Conservation (phyloP, 2,888 invertebrate genomes). For the Chrysodeixis includens region DNA sequence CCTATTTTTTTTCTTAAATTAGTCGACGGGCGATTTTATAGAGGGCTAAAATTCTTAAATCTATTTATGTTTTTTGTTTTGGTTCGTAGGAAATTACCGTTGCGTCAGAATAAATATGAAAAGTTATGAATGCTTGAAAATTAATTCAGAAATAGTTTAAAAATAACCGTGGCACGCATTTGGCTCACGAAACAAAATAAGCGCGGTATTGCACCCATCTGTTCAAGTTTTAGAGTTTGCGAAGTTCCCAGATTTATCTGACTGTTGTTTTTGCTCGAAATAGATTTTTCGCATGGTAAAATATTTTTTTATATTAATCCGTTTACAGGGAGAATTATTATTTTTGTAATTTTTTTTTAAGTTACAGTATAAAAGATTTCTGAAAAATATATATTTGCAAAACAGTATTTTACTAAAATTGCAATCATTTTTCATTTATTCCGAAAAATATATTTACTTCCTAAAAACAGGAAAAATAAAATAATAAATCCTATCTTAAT, state of each 20-base stretch:
- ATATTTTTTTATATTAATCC: not conserved
- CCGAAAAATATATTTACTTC: too few relatives aligned
- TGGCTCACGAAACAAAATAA: conserved; percentile 46
- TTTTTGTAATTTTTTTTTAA: not conserved
- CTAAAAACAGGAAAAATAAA: too few relatives aligned
- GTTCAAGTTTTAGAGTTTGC: conserved; percentile 45
- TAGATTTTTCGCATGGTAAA: conserved; percentile 20
- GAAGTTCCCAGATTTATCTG: conserved; percentile 43
- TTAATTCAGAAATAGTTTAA: conserved; percentile 36
- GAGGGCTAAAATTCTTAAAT: conserved; percentile 65
- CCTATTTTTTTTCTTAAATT: conserved; percentile 80
- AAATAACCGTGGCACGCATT: conserved; percentile 48
- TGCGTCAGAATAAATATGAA: conserved; percentile 36
- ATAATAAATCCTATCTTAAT: too few relatives aligned
- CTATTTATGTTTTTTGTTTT: conserved; percentile 42
- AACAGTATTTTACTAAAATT: not conserved
- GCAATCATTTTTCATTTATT: not conserved
- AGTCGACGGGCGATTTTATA: conserved; percentile 72
- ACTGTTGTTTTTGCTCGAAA: conserved; percentile 13
- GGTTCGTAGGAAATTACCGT: conserved; percentile 23
- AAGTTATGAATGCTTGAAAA: conserved; percentile 28
- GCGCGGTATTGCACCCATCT: conserved; percentile 48
- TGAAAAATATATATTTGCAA: not conserved
- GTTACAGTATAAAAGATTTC: not conserved
- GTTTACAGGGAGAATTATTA: too few relatives aligned